Evolutionary conservation across 2,888 invertebrate genomes (phyloP), one percentile per base, ranked within the genome.

Genomic region (Sylvicola cinctus): DNA sequence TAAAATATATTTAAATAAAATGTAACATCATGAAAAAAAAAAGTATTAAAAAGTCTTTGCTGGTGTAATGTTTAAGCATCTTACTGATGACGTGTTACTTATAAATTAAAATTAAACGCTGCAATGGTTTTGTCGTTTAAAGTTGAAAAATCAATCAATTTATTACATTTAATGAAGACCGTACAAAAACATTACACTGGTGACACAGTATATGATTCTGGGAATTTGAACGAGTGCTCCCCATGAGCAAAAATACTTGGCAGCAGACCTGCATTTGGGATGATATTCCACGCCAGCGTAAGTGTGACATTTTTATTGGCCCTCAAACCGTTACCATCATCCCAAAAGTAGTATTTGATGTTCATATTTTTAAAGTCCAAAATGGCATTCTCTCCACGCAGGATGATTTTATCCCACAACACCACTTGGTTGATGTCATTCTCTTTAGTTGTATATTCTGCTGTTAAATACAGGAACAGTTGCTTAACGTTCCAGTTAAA

Each of bases 401-500:
- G 63, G 36, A 98, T 84, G 41, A 98, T 96, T 63, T 95, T 95
- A 57, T 98, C 98, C 98, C 98, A 98, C 15, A 98, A 62, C 2
- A 98, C 90, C 44, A 98, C 90, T 65, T 87, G 85, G 55, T 85
- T 85, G 31, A 90, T 62, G 51, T 74, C 74, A 64, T 96, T 96
- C 41, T 72, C 75, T 14, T 70, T 61, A 11, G 95, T 90, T 46
- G 74, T 65, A 59, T 99, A 98, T 58, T 98, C 95, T 2, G 96
- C 98, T 28, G 91, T 91, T 25, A 98, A 65, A 54, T 91, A 99
- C 17, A 98, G 61, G 60, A 96, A 99, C 43, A 99, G 61, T 54
- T 96, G 90, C 51, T 98, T 98, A 0, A 96, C 95, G 61, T 98
- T 98, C 98, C 98, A 99, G 60, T 98, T 96, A 61, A 98, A 98